phyloP scores from a whole-genome alignment of 53 echinoderm and acorn worm genomes.

The Stichopus horrens region DNA sequence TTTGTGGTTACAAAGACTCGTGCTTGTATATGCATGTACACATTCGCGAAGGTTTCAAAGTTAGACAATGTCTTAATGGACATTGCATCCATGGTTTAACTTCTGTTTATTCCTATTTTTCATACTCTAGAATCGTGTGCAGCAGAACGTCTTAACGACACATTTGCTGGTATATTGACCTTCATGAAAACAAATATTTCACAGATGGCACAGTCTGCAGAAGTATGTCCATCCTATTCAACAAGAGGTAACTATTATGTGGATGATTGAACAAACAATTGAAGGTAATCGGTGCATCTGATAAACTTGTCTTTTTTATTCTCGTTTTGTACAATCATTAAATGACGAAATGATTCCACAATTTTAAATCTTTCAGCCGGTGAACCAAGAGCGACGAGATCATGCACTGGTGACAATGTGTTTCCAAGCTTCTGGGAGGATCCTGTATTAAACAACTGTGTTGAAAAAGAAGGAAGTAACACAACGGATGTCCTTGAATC shows the following conservation, averaged over 20 bases:
- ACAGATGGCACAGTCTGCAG: background rate
- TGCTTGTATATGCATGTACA: no score
- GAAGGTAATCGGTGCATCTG: background rate
- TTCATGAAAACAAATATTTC: background rate
- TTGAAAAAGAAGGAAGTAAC: slow-evolving; percentile 19
- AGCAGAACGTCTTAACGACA: background rate
- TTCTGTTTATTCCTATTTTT: background rate
- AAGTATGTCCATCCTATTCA: background rate
- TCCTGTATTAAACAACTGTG: slow-evolving; percentile 44
- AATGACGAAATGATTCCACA: background rate
- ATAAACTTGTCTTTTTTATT: background rate
- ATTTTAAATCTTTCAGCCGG: slow-evolving; percentile 3
- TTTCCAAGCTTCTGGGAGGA: slow-evolving; percentile 51
- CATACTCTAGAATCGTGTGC: background rate
- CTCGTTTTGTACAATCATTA: background rate
- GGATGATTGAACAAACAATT: background rate
- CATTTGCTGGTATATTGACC: background rate
- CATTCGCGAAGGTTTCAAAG: no score
- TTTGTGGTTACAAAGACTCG: no score
- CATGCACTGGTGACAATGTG: slow-evolving; percentile 53
- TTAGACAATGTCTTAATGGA: no score
- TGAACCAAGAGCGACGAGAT: slow-evolving; percentile 39
- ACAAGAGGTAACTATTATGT: background rate
- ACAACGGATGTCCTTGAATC: background rate
- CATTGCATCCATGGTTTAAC: no score